These are phyloP conservation scores for Megaceryle maxima DNA, from an alignment of 2,113 vertebrate species.

Conservation along the genomic window DNA sequence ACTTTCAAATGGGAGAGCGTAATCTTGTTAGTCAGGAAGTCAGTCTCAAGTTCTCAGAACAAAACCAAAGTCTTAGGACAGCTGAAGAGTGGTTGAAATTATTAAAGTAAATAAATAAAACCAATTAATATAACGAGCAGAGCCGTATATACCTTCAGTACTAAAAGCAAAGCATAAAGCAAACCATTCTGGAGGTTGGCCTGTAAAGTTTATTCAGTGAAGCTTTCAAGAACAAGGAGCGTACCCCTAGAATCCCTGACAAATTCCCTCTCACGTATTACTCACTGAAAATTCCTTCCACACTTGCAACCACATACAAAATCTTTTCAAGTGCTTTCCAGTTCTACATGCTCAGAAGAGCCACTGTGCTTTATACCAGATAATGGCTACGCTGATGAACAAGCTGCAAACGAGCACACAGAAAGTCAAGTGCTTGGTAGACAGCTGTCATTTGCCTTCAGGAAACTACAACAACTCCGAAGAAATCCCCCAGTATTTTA, in stretches of 20 bases:
- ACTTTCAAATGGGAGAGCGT: neutral
- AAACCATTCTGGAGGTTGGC: neutral
- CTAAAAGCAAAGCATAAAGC: neutral
- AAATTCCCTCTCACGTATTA: neutral
- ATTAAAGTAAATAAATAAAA: neutral
- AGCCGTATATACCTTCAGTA: neutral
- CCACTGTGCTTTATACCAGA: neutral
- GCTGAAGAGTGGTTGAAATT: neutral
- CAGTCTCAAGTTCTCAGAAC: neutral
- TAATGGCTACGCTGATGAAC: neutral
- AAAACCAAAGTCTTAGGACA: neutral
- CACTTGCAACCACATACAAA: neutral
- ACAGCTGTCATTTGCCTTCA: neutral
- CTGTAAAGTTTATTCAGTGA: neutral
- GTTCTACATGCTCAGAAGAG: neutral
- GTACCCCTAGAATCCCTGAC: constrained; percentile 23
- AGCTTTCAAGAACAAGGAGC: neutral
- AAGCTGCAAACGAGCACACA: neutral
- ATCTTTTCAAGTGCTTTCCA: neutral
- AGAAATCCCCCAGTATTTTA: neutral
- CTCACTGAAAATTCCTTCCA: constrained; percentile 23
- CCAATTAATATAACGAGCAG: neutral
- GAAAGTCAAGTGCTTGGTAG: neutral
- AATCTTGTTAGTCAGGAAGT: neutral
- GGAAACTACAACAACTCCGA: neutral